Percentiles rank a stretch among this genome's conserved stretches.
phyloP scores from a whole-genome alignment of 2,797 vertebrate species.

The Rhyacichthys aspro region DNA sequence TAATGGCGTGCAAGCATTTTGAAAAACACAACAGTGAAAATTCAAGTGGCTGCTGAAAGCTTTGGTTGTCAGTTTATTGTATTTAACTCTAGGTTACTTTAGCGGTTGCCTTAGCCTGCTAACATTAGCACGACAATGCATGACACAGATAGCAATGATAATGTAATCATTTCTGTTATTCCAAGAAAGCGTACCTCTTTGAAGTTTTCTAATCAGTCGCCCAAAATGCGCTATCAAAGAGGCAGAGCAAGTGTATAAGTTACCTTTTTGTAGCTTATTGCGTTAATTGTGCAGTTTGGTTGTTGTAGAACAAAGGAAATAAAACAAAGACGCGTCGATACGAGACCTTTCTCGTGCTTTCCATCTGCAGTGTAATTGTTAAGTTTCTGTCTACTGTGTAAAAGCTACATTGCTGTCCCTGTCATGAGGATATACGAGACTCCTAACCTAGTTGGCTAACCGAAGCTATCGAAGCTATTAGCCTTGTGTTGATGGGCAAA shows the following conservation, averaged over 20 bases:
- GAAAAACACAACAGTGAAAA: neutral
- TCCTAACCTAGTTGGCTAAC: neutral
- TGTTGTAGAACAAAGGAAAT: constrained; percentile 58
- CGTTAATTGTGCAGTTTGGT: neutral
- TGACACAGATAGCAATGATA: too few species aligned
- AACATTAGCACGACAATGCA: constrained; percentile 41
- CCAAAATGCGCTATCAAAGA: neutral
- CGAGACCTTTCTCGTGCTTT: constrained; percentile 30
- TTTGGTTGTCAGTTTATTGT: neutral
- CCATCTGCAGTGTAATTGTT: constrained; percentile 60
- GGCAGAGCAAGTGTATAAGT: too few species aligned
- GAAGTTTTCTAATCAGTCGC: neutral
- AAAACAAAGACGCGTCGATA: constrained; percentile 53
- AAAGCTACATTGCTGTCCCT: neutral
- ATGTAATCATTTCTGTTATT: neutral
- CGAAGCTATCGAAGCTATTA: neutral
- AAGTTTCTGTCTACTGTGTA: neutral
- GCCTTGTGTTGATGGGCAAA: neutral
- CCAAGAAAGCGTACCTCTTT: too few species aligned
- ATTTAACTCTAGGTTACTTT: too few species aligned
- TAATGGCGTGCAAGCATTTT: neutral
- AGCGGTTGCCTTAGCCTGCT: constrained; percentile 45
- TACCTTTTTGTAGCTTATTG: too few species aligned
- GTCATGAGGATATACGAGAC: neutral
- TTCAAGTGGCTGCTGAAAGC: neutral